These are phyloP conservation scores for Ichneumoninae sp. DNA, from an alignment of 2,888 invertebrate species.

Conservation along the genomic window DNA sequence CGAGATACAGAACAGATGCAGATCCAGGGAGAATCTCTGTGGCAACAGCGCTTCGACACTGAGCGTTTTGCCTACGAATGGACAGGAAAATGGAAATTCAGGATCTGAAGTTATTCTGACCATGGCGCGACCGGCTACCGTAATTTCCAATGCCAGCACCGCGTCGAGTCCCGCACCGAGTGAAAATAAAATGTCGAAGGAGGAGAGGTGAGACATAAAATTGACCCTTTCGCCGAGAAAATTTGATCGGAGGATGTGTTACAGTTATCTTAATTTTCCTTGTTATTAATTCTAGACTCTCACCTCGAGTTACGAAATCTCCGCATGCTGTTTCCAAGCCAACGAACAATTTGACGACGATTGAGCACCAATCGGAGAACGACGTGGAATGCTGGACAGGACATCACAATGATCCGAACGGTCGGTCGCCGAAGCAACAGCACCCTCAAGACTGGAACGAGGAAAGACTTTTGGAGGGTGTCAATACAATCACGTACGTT, in stretches of 20 bases:
- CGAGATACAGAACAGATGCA: conserved; percentile 82
- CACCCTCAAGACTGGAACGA: conserved; percentile 80
- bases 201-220: conserved; percentile 84
- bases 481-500: conserved; percentile 79
- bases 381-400: conserved; percentile 80
- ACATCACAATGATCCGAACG: conserved; percentile 76
- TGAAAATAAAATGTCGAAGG: conserved; percentile 86
- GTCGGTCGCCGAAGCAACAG: conserved; percentile 73
- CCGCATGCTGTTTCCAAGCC: conserved; percentile 79
- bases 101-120: conserved; percentile 87
- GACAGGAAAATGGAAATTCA: conserved; percentile 81
- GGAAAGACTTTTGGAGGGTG: conserved; percentile 77
- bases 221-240: background rate
- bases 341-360: conserved; percentile 72
- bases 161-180: conserved; percentile 86
- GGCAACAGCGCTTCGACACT: conserved; percentile 80
- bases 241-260: background rate
- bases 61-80: conserved; percentile 79
- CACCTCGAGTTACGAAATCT: conserved; percentile 83
- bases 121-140: conserved; percentile 88
- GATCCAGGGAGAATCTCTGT: conserved; percentile 84
- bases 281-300: conserved; percentile 75
- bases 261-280: background rate
- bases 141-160: conserved; percentile 88
- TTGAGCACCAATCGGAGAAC: conserved; percentile 70